phyloP scores from a whole-genome alignment of 2,113 vertebrate species.

The Poicephalus meyeri region DNA sequence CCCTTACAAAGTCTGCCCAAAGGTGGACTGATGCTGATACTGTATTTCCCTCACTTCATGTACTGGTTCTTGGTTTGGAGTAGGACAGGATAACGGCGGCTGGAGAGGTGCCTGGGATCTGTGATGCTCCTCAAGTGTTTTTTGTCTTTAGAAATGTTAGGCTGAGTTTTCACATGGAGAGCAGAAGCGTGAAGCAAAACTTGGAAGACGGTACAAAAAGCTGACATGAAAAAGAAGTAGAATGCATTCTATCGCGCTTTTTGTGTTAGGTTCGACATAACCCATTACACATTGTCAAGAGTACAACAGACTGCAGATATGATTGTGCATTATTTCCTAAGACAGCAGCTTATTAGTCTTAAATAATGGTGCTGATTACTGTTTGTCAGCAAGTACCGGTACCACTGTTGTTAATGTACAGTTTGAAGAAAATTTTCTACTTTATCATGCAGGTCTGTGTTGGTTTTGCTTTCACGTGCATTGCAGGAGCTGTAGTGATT shows the following conservation, averaged over 20 bases:
- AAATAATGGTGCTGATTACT: background rate
- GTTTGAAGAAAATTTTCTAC: background rate
- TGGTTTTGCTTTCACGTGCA: background rate
- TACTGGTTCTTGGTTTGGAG: fast-evolving
- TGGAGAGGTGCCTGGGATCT: background rate
- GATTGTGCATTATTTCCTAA: background rate
- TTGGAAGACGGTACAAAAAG: background rate
- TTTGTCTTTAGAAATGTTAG: background rate
- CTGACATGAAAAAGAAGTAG: background rate
- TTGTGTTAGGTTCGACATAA: background rate
- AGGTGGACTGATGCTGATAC: fast-evolving
- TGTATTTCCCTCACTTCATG: background rate
- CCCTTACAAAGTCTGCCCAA: fast-evolving
- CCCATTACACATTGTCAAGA: fast-evolving
- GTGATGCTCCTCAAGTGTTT: background rate
- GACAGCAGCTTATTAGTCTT: background rate
- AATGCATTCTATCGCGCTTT: fast-evolving
- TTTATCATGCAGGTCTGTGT: background rate
- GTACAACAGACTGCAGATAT: fast-evolving
- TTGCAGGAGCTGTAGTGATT: background rate
- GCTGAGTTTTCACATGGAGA: background rate
- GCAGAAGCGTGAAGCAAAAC: background rate
- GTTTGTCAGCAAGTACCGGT: background rate
- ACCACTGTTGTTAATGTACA: background rate
- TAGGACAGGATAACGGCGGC: background rate